Conservation (phyloP, 2,113 vertebrate genomes). For the Sphaerodactylus townsendi region DNA sequence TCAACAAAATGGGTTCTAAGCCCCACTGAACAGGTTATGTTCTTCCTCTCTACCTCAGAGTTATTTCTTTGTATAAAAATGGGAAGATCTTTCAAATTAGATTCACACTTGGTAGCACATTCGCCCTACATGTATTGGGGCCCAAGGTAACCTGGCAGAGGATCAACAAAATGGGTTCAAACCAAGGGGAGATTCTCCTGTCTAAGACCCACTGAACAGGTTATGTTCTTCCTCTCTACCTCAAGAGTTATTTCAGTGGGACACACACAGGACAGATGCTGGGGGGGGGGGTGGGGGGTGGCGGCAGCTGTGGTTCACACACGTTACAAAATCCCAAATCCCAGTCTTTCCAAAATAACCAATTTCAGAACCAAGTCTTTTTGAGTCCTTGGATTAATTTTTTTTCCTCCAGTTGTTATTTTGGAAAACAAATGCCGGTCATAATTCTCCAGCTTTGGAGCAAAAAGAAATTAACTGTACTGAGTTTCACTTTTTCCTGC, state of each 20-base stretch:
- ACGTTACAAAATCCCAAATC: too few relatives aligned
- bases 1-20: too few relatives aligned
- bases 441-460: neutral
- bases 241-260: too few relatives aligned
- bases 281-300: too few relatives aligned
- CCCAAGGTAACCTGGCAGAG: neutral
- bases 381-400: neutral
- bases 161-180: neutral
- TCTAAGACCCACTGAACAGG: neutral
- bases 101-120: neutral
- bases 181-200: neutral
- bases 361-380: neutral
- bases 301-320: neutral
- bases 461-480: neutral
- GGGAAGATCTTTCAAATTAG: neutral
- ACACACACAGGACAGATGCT: too few relatives aligned
- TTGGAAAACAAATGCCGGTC: neutral
- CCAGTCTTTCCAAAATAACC: neutral
- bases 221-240: too few relatives aligned
- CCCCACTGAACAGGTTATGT: too few relatives aligned
- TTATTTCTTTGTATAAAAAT: neutral
- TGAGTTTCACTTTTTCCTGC: too few relatives aligned
- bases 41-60: too few relatives aligned
- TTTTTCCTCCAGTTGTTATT: neutral
- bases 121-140: neutral